Evolutionary conservation across 2,113 vertebrate species (phyloP), one percentile per base, ranked within the genome.

Genomic region (Accipiter virgatus): DNA sequence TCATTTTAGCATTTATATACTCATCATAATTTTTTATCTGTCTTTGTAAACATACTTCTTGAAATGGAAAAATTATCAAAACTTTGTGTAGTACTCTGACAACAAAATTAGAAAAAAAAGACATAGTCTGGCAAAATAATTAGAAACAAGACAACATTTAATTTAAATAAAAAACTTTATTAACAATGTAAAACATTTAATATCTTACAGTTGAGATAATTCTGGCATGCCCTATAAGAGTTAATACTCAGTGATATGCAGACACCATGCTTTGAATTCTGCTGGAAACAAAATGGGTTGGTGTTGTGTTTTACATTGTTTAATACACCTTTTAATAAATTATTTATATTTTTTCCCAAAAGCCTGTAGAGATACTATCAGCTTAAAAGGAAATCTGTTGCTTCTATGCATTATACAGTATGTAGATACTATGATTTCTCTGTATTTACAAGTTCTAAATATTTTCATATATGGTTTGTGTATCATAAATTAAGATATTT

Each of bases 171-270:
- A 99, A 99, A 98, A 97, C 65, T 99, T 99, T 99, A 99, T 99
- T 99, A 99, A 99, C 98, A 99, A 99, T 99, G 98, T 99, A 99
- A 99, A 99, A 99, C 96, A 95, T 98, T 98, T 98, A 98, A 29
- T 98, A 98, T 98, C 97, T 97, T 98, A 98, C 79, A 97, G 83
- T 98, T 98, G 98, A 97, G 96, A 97, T 98, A 98, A 97, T 98
- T 98, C 98, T 98, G 97, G 98, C 98, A 98, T 99, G 98, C 98
- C 98, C 97, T 98, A 77, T 97, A 98, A 98, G 98, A 98, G 95
- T 97, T 97, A 98, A 97, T 97, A 98, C 96, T 98, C 98, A 97
- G 96, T 97, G 96, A 98, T 98, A 98, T 97, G 98, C 97, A 98
- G 98, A 98, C 97, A 98, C 92, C 98, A 99, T 99, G 98, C 98